Conservation (phyloP, 2,797 vertebrate genomes). For the Sardinella longiceps region DNA sequence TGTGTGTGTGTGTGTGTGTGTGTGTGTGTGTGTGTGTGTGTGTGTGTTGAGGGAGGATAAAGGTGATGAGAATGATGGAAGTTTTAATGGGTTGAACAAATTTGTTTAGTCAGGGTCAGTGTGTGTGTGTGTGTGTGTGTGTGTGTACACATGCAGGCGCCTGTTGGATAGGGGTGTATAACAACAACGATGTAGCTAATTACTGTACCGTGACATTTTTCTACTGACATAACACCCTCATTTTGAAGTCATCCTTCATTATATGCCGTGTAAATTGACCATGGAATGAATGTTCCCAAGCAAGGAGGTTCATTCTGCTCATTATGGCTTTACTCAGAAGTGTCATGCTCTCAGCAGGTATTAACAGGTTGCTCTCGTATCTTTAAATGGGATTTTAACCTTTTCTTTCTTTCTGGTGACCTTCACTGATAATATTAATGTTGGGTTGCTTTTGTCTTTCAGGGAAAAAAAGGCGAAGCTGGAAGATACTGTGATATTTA, state of each 20-base stretch:
- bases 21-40: not conserved
- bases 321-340: not conserved
- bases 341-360: not conserved
- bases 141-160: constrained; percentile 28
- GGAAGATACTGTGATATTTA: constrained; percentile 49
- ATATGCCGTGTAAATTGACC: not conserved
- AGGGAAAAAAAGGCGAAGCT: constrained; percentile 50
- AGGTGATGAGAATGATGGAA: not conserved
- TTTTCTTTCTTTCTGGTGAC: not conserved
- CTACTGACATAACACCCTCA: not conserved
- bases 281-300: not conserved
- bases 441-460: constrained; percentile 44
- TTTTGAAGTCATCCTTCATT: not conserved
- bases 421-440: not conserved
- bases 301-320: not conserved
- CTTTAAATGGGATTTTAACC: not conserved
- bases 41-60: not conserved
- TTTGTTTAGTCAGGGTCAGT: not conserved
- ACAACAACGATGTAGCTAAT: constrained; percentile 53
- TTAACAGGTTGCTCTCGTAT: not conserved
- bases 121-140: constrained; percentile 37
- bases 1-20: not conserved
- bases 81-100: not conserved
- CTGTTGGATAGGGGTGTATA: not conserved
- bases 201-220: constrained; percentile 65